Evolutionary conservation across 2,797 vertebrate genomes (phyloP), one percentile per base, ranked within the genome.

Genomic region (Malacoctenus gilli): DNA sequence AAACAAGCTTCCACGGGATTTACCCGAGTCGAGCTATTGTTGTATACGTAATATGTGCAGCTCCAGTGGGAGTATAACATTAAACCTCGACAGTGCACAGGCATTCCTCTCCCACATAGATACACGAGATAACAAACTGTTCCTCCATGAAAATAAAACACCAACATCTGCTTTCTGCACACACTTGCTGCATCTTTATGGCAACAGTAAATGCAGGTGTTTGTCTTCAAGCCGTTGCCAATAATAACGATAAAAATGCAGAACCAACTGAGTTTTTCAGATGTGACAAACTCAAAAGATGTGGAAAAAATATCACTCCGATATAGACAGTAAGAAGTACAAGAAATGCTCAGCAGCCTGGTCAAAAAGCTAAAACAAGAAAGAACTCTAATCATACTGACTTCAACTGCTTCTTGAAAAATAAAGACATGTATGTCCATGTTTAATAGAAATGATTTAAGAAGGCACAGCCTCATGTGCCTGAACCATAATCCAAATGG

Each of bases 61-160:
- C 41, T 57, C 39, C 44, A n/a, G 28, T 4, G 43, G 55, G 68
- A 72, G 42, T 34, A 69, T 50, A 66, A 72, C 20, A 68, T 42
- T 72, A 28, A 68, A 64, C 39, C 54, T 56, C 58, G 50, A 60
- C 40, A 72, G 52, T 8, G 44, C 32, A 41, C 40, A 18, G 56
- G 40, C 21, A 65, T 66, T 67, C 32, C 54, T 75, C 39, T 40
- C 44, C 52, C 59, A 22, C 56, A 78, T 76, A 47, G 53, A 48
- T 68, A 41, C 28, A 52, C 35, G 8, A 15, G 52, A 54, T 66
- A 73, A 74, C 65, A 80, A 68, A 79, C 44, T 32, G 55, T 37
- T 59, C 35, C 42, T 66, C 72, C 52, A 50, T 59, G 34, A 31
- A 34, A 35, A 67, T 23, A 47, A 32, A 59, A 40, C 61, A 18